phyloP scores from a whole-genome alignment of 2,113 vertebrate genomes.

The Abramis brama region DNA sequence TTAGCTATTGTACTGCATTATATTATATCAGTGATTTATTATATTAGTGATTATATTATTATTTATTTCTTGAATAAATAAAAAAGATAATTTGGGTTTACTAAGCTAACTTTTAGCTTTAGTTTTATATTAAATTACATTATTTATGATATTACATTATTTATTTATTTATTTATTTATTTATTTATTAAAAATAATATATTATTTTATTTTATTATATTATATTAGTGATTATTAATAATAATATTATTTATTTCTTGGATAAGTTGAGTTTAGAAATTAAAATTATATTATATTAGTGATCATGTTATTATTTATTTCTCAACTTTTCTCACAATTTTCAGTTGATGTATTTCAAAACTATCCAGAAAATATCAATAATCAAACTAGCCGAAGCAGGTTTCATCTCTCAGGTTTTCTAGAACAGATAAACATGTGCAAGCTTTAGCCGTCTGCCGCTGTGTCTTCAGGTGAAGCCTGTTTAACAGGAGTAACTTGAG shows the following conservation, averaged over 20 bases:
- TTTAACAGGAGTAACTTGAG: constrained; percentile 71
- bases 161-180: neutral
- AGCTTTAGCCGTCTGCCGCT: constrained; percentile 6
- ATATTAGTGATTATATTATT: neutral
- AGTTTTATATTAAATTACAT: neutral
- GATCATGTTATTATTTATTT: neutral
- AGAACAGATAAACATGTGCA: neutral
- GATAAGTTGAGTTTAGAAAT: neutral
- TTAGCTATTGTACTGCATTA: no score
- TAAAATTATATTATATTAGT: neutral
- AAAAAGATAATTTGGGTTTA: neutral
- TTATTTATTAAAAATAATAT: neutral
- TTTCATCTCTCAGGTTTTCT: neutral
- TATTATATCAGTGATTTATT: no score
- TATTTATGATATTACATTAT: neutral
- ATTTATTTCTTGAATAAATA: no score
- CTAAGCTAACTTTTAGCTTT: neutral
- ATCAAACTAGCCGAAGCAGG: neutral
- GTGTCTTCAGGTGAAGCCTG: constrained; percentile 49
- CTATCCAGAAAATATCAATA: neutral
- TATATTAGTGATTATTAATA: neutral
- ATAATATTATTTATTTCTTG: neutral
- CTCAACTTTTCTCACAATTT: neutral
- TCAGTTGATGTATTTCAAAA: neutral
- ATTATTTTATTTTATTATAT: neutral